phyloP scores from a whole-genome alignment of 2,797 vertebrate genomes.

The Pipistrellus kuhlii region DNA sequence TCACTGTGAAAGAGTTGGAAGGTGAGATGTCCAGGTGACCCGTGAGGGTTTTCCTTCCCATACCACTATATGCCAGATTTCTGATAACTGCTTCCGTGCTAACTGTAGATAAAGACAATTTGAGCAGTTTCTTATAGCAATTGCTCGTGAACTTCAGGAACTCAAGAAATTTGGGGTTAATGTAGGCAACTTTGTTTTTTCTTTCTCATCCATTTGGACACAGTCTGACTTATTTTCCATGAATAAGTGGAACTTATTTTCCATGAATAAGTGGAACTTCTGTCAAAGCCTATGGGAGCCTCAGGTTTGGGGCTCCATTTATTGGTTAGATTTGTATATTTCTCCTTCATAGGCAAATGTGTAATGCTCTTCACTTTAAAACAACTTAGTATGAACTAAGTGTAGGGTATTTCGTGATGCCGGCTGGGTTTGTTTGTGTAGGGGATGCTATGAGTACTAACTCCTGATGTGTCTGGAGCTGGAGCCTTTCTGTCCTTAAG shows the following conservation, averaged over 20 bases:
- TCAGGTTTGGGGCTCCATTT: neutral
- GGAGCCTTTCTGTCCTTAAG: constrained; percentile 68
- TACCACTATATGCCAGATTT: neutral
- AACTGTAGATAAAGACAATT: neutral
- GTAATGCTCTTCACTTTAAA: constrained; percentile 15
- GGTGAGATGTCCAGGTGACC: neutral
- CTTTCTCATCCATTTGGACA: neutral
- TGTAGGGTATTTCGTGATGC: neutral
- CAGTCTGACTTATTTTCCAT: constrained; percentile 11
- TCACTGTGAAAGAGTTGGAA: constrained; percentile 26
- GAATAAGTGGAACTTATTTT: constrained; percentile 27
- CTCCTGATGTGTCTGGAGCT: constrained; percentile 70
- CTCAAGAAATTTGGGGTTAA: neutral
- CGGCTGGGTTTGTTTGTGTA: neutral
- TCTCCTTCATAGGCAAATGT: neutral
- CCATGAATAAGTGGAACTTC: neutral
- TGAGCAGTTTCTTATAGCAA: neutral
- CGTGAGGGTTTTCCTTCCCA: neutral
- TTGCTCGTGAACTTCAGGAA: neutral
- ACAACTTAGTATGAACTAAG: neutral
- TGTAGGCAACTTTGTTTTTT: neutral
- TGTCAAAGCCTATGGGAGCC: neutral
- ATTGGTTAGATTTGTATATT: constrained; percentile 3
- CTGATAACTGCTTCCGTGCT: neutral
- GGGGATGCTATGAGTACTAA: neutral